phyloP scores from a whole-genome alignment of 1,140 invertebrate genomes.

The Cyrtorhinus lividipennis region DNA sequence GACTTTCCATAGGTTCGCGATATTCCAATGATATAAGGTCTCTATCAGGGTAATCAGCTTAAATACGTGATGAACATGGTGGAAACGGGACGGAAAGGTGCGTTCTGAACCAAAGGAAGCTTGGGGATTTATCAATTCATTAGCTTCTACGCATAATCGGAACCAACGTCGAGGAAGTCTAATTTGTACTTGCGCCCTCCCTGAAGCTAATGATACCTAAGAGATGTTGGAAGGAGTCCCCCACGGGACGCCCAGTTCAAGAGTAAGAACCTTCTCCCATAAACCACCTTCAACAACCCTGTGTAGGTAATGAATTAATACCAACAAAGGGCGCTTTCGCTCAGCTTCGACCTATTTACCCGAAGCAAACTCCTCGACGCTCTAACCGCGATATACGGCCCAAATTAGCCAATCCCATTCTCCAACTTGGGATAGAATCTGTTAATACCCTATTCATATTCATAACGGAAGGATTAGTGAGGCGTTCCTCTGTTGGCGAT shows the following conservation, averaged over 20 bases:
- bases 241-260: neutral
- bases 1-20: no score
- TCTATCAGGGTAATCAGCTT: no score
- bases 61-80: no score
- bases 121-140: neutral
- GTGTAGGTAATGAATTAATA: conserved; percentile 1
- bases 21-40: no score
- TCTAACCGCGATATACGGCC: conserved; percentile 6
- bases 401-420: conserved; percentile 8
- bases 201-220: neutral
- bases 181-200: neutral
- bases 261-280: neutral
- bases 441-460: conserved; percentile 10
- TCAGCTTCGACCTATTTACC: conserved; percentile 2
- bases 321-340: neutral
- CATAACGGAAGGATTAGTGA: conserved; percentile 1
- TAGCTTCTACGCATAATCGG: neutral
- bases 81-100: no score
- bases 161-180: neutral
- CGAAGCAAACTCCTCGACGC: neutral
- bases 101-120: no score
- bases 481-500: neutral
- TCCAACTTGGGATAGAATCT: conserved; percentile 4
- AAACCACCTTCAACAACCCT: neutral
- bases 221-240: neutral